Evolutionary conservation across 2,113 vertebrate species (phyloP).

Genomic region (Capricornis sumatraensis): DNA sequence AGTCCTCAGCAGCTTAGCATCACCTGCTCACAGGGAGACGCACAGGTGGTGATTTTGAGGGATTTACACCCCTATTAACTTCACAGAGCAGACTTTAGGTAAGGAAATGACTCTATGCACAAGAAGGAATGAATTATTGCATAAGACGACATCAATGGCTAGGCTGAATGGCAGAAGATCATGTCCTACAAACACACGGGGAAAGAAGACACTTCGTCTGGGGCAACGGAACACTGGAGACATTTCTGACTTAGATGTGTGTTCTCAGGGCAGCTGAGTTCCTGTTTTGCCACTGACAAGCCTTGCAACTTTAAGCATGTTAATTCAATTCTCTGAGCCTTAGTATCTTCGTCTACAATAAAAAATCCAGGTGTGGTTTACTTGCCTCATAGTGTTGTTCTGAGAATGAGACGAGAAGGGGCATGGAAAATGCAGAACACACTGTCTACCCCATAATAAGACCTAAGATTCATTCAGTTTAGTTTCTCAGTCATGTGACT

Average conservation of each 20-base stretch:
- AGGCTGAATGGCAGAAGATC: not conserved
- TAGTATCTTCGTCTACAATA: not conserved
- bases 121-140: slow-evolving; percentile 37
- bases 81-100: slow-evolving; percentile 29
- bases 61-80: slow-evolving; percentile 44
- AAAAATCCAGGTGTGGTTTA: not conserved
- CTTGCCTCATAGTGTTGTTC: not conserved
- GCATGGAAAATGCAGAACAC: not conserved
- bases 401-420: not conserved
- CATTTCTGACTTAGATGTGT: not conserved
- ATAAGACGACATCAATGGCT: not conserved
- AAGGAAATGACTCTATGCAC: slow-evolving; percentile 1
- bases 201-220: not conserved
- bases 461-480: not conserved
- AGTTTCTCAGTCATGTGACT: not conserved
- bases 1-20: slow-evolving; percentile 21
- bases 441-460: not conserved
- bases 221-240: not conserved
- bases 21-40: not conserved
- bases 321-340: not conserved
- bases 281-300: not conserved
- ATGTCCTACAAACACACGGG: not conserved
- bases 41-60: slow-evolving; percentile 28
- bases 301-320: not conserved
- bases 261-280: not conserved